Evolutionary conservation across 2,888 invertebrate species (phyloP).

Genomic region (Stegophylla sp.): DNA sequence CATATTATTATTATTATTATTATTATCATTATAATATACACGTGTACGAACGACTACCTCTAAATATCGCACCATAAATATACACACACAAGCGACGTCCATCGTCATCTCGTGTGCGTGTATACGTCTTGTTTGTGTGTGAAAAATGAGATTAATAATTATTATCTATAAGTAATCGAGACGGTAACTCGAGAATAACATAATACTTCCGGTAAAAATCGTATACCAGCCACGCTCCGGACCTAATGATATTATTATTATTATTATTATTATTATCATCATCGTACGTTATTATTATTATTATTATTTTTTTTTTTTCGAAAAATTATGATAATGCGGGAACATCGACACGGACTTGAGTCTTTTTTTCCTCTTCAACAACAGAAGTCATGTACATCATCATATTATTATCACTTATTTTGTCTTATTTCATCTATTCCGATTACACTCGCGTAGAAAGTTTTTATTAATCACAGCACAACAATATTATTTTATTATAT

Average conservation of each 20-base stretch:
- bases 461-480: neutral
- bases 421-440: neutral
- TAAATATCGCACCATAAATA: too few relatives aligned
- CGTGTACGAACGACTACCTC: too few relatives aligned
- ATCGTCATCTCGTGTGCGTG: neutral
- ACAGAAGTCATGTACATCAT: neutral
- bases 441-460: neutral
- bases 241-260: too few relatives aligned
- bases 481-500: too few relatives aligned
- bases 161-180: neutral
- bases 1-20: neutral
- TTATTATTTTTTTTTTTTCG: too few relatives aligned
- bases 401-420: too few relatives aligned
- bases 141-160: neutral
- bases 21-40: neutral
- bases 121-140: neutral
- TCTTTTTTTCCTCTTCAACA: neutral
- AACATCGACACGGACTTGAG: neutral
- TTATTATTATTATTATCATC: too few relatives aligned
- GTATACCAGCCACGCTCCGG: too few relatives aligned
- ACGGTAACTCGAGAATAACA: neutral
- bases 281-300: too few relatives aligned
- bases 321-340: neutral
- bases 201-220: neutral
- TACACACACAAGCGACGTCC: neutral